These are phyloP conservation scores for Lerista edwardsae DNA, from an alignment of 2,797 vertebrate genomes.

Conservation along the genomic window DNA sequence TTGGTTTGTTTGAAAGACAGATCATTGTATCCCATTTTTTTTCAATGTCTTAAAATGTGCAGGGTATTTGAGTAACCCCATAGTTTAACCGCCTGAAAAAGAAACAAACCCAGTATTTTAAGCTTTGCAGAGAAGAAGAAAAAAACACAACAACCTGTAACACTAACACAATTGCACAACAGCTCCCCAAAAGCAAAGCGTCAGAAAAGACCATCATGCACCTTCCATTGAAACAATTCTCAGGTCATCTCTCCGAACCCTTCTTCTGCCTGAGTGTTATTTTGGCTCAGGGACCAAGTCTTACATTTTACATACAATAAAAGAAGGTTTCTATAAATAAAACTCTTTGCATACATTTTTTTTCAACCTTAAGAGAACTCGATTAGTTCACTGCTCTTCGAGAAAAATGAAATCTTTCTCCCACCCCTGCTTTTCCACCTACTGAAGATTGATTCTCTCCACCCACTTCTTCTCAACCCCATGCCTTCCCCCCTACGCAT, in stretches of 20 bases:
- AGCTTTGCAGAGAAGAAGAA: neutral
- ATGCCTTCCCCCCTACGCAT: rapidly evolving
- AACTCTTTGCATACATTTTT: neutral
- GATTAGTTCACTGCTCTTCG: no score
- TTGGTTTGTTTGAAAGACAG: neutral
- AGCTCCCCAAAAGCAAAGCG: neutral
- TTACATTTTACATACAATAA: neutral
- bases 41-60: neutral
- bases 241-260: neutral
- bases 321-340: neutral
- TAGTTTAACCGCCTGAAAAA: neutral
- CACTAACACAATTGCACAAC: no score
- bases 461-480: neutral
- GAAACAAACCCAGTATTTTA: neutral
- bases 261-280: neutral
- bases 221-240: neutral
- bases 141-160: no score
- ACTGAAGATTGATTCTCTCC: neutral
- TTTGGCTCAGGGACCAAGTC: neutral
- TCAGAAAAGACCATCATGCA: neutral
- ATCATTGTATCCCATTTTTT: neutral
- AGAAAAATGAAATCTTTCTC: no score
- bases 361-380: neutral
- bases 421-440: no score
- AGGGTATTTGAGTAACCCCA: neutral